Evolutionary conservation across 2,888 invertebrate species (phyloP).

Genomic region (Troides aeacus): DNA sequence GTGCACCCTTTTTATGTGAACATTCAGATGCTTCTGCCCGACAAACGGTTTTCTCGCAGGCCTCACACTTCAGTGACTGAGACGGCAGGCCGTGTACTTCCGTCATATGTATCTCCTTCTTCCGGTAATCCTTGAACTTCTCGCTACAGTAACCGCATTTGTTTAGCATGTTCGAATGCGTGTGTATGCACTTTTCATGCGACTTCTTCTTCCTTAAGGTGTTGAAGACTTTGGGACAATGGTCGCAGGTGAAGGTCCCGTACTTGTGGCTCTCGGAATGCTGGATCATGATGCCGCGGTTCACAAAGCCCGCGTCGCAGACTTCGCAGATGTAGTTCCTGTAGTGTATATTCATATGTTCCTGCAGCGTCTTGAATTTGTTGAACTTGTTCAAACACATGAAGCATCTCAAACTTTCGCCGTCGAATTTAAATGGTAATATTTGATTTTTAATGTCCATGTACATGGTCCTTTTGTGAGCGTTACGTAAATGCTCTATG

Average conservation of each 20-base stretch:
- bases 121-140: slow-evolving; percentile 52
- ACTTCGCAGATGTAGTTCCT: slow-evolving; percentile 58
- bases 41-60: slow-evolving; percentile 53
- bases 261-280: slow-evolving; percentile 55
- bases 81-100: slow-evolving; percentile 49
- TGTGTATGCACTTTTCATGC: slow-evolving; percentile 67
- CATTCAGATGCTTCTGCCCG: slow-evolving; percentile 45
- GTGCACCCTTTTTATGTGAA: slow-evolving; percentile 57
- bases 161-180: slow-evolving; percentile 44
- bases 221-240: slow-evolving; percentile 71
- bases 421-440: slow-evolving; percentile 51
- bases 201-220: slow-evolving; percentile 64
- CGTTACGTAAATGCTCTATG: slow-evolving; percentile 37
- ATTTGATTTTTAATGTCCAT: slow-evolving; percentile 47
- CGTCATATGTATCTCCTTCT: slow-evolving; percentile 50
- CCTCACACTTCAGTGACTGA: slow-evolving; percentile 47
- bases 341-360: slow-evolving; percentile 66
- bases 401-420: slow-evolving; percentile 39
- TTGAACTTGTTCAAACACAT: slow-evolving; percentile 42
- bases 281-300: slow-evolving; percentile 48
- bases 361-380: slow-evolving; percentile 48
- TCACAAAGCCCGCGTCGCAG: slow-evolving; percentile 61
- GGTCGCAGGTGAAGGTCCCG: slow-evolving; percentile 54
- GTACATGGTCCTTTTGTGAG: slow-evolving; percentile 39
- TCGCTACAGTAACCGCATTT: slow-evolving; percentile 59